Percentiles rank a stretch among this genome's conserved stretches.
Conservation (phyloP, 1,140 invertebrate species). For the Pseudomyrmex pallidus region DNA sequence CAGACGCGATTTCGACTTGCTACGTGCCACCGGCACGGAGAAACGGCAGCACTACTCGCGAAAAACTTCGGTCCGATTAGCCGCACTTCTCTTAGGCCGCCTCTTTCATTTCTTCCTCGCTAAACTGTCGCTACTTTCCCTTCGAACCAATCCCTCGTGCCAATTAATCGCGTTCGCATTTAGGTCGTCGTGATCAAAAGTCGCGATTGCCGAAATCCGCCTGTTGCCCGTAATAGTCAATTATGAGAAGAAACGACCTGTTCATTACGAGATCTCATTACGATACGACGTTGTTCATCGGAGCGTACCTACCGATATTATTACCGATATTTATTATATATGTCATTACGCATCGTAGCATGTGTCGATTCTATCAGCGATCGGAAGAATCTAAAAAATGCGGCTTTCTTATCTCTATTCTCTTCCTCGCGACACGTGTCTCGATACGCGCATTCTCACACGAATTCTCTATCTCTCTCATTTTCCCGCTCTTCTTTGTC, state of each 20-base stretch:
- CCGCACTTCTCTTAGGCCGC: slow-evolving; percentile 2
- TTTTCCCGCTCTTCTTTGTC: slow-evolving; percentile 26
- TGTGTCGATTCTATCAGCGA: background rate
- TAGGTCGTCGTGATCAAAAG: slow-evolving; percentile 1
- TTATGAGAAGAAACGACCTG: background rate
- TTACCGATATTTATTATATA: background rate
- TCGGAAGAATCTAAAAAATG: background rate
- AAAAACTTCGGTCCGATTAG: slow-evolving; percentile 32
- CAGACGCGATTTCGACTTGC: slow-evolving; percentile 78
- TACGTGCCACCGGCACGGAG: slow-evolving; percentile 41
- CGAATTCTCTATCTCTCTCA: too few relatives aligned
- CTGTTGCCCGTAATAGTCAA: background rate
- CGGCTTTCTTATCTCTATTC: background rate
- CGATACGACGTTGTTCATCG: background rate
- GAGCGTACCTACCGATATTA: background rate
- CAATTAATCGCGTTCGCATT: slow-evolving; percentile 42
- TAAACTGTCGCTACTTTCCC: background rate
- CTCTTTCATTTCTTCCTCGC: background rate
- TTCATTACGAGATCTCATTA: slow-evolving; percentile 25
- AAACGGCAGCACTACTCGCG: slow-evolving; percentile 44
- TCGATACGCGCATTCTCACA: slow-evolving; percentile 26
- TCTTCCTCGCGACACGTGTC: slow-evolving; percentile 5
- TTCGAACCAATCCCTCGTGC: background rate
- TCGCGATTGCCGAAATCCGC: slow-evolving; percentile 12
- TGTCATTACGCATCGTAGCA: background rate